A percentile compares a stretch with the other conserved stretches of the same genome.
Evolutionary conservation across 2,888 invertebrate species (phyloP).

Genomic region (Zaprionus lineosus): DNA sequence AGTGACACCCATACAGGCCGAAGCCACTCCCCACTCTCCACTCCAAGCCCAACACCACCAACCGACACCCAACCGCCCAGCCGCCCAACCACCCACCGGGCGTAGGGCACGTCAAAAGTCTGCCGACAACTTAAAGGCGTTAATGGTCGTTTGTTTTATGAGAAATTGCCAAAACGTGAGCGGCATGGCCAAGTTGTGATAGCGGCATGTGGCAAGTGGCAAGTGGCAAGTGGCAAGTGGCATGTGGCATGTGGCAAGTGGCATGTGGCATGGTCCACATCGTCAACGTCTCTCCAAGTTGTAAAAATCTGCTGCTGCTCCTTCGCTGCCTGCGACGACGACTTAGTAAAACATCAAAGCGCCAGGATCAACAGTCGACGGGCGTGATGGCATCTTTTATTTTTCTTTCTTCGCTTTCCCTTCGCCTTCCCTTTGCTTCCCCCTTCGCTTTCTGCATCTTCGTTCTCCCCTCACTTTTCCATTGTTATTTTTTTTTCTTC

Average conservation of each 20-base stretch:
- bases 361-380: constrained; percentile 79
- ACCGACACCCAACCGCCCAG: not conserved
- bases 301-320: constrained; percentile 38
- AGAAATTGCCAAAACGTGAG: constrained; percentile 83
- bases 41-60: no score
- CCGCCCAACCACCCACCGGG: not conserved
- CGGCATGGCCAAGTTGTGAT: constrained; percentile 58
- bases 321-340: constrained; percentile 21
- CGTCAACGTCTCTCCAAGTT: constrained; percentile 49
- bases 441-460: no score
- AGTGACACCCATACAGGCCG: constrained; percentile 51
- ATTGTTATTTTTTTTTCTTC: not conserved
- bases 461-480: no score
- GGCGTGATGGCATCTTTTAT: constrained; percentile 56
- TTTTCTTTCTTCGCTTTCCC: no score
- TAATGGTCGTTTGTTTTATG: constrained; percentile 83
- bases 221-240: constrained; percentile 17
- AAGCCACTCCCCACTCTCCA: not conserved
- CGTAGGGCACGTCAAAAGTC: constrained; percentile 59
- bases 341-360: constrained; percentile 71
- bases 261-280: constrained; percentile 21
- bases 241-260: constrained; percentile 17
- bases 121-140: constrained; percentile 79
- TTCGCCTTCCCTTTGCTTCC: no score
- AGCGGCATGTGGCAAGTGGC: constrained; percentile 18